These are phyloP conservation scores for Peromyscus aztecus DNA, from an alignment of 2,797 vertebrate species.

Conservation along the genomic window DNA sequence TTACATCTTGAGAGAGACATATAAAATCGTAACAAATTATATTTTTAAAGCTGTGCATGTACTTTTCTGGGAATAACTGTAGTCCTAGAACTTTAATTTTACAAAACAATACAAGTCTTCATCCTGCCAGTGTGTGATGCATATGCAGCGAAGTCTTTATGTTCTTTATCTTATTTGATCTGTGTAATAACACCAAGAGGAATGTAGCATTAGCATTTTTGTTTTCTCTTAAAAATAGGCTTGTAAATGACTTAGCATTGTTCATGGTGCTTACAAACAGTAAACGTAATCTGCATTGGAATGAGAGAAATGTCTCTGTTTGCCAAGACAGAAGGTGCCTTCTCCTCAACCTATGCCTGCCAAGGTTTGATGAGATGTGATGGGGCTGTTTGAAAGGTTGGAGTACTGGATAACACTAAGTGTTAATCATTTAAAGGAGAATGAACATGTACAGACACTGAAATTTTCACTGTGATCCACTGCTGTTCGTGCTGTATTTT, in stretches of 20 bases:
- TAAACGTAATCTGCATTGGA: neutral
- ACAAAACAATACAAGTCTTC: neutral
- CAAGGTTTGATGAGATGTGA: neutral
- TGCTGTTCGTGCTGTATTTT: neutral
- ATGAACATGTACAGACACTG: neutral
- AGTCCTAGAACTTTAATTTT: neutral
- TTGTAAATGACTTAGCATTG: neutral
- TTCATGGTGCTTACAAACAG: neutral
- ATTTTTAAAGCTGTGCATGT: neutral
- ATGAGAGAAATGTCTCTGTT: neutral
- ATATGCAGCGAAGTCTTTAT: neutral
- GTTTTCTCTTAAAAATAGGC: constrained; percentile 3
- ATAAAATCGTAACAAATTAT: neutral
- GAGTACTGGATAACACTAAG: neutral
- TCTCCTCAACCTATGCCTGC: too few relatives aligned
- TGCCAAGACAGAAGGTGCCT: neutral
- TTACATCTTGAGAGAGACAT: neutral
- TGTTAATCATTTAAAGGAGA: neutral
- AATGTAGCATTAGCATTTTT: neutral
- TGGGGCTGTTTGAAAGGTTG: neutral
- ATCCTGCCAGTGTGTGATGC: neutral
- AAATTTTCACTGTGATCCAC: neutral
- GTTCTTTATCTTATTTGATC: neutral
- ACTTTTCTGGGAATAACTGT: neutral
- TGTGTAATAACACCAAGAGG: neutral